phyloP scores from a whole-genome alignment of 2,888 invertebrate genomes.

The Drosophila robusta region DNA sequence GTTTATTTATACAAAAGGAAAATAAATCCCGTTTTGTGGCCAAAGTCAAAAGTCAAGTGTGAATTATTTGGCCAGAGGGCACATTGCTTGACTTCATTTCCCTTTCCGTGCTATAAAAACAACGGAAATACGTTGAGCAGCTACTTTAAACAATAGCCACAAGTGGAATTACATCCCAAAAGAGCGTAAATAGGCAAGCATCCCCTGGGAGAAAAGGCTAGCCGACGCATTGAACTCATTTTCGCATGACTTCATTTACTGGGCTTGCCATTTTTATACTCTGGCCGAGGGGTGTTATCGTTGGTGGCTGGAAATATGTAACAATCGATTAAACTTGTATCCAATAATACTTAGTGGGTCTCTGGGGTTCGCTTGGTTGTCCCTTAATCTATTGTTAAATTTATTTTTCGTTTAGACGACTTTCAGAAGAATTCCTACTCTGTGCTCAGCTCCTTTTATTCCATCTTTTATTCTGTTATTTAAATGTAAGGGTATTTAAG shows the following conservation, averaged over 20 bases:
- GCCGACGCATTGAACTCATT: slow-evolving; percentile 58
- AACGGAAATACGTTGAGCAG: slow-evolving; percentile 31
- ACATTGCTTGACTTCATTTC: slow-evolving; percentile 65
- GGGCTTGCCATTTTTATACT: slow-evolving; percentile 15
- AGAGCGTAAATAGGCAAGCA: slow-evolving; percentile 24
- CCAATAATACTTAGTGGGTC: no score
- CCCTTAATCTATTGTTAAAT: no score
- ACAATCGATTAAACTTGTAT: background rate
- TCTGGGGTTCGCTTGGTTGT: no score
- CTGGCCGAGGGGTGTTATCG: background rate
- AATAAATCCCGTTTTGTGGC: slow-evolving; percentile 23
- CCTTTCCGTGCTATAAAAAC: slow-evolving; percentile 54
- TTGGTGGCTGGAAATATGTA: background rate
- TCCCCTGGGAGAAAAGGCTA: background rate
- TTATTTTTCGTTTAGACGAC: no score
- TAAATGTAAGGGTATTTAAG: slow-evolving; percentile 18
- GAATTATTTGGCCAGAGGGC: slow-evolving; percentile 18
- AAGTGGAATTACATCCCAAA: slow-evolving; percentile 31
- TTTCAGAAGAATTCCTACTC: no score
- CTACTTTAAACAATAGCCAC: slow-evolving; percentile 53
- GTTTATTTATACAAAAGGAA: slow-evolving; percentile 31
- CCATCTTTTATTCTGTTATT: background rate
- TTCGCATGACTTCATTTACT: slow-evolving; percentile 69
- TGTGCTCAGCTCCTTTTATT: no score
- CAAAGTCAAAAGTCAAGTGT: slow-evolving; percentile 40